Evolutionary conservation across 2,888 invertebrate genomes (phyloP).

Genomic region (Panzeria rudis): DNA sequence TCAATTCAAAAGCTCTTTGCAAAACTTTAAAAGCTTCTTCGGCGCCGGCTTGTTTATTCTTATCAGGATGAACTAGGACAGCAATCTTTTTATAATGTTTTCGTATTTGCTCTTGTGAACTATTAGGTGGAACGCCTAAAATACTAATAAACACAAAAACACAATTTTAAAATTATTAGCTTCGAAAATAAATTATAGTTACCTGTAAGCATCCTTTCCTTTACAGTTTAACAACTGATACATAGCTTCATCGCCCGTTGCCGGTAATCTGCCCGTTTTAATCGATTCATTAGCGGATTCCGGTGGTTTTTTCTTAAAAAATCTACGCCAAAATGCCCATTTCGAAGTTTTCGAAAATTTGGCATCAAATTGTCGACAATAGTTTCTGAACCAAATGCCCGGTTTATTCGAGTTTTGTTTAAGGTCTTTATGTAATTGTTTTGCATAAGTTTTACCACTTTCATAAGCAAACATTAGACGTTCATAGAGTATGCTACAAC

Average conservation of each 20-base stretch:
- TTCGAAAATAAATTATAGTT: not conserved
- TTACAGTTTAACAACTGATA: slow-evolving; percentile 95
- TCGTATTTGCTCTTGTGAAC: slow-evolving; percentile 96
- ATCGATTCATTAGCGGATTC: slow-evolving; percentile 81
- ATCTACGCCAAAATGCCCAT: slow-evolving; percentile 82
- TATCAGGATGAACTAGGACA: slow-evolving; percentile 97
- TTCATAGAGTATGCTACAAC: slow-evolving; percentile 84
- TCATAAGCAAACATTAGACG: slow-evolving; percentile 78
- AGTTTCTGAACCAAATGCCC: slow-evolving; percentile 81
- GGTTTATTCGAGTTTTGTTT: slow-evolving; percentile 83
- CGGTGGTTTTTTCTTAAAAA: slow-evolving; percentile 83
- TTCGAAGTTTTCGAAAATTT: slow-evolving; percentile 82
- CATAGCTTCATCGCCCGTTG: slow-evolving; percentile 97
- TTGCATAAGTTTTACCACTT: slow-evolving; percentile 77
- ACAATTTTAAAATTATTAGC: not conserved
- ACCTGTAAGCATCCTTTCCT: slow-evolving; percentile 98
- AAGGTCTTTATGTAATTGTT: slow-evolving; percentile 80
- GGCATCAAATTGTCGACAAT: slow-evolving; percentile 81
- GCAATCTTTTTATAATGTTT: slow-evolving; percentile 97
- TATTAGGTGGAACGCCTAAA: slow-evolving; percentile 93
- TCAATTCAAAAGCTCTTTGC: slow-evolving; percentile 97
- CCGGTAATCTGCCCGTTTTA: slow-evolving; percentile 87
- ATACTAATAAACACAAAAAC: slow-evolving; percentile 83
- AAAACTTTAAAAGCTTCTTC: slow-evolving; percentile 98
- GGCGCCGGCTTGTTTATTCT: slow-evolving; percentile 97